Conservation (phyloP, 2,888 invertebrate species). For the Perdita meconis region DNA sequence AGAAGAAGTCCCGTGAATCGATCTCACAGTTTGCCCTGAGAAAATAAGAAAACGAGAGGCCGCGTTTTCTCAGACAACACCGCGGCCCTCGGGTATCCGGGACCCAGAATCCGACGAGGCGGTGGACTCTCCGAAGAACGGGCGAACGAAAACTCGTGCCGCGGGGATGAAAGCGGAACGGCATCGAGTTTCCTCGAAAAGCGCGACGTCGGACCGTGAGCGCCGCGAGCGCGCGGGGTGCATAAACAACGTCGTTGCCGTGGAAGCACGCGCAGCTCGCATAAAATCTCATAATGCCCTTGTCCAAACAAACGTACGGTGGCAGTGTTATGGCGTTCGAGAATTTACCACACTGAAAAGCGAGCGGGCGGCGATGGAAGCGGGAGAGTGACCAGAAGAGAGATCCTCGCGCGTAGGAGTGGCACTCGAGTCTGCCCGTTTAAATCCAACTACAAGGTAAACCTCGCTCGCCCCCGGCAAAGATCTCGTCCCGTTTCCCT, state of each 20-base stretch:
- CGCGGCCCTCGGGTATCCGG: background rate
- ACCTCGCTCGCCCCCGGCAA: constrained; percentile 29
- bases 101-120: background rate
- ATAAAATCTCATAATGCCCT: constrained; percentile 81
- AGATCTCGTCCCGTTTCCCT: constrained; percentile 18
- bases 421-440: constrained; percentile 55
- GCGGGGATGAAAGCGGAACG: constrained; percentile 12
- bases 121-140: no score
- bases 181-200: constrained; percentile 45
- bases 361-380: constrained; percentile 3
- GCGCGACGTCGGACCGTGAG: constrained; percentile 31
- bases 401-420: constrained; percentile 57
- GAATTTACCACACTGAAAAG: constrained; percentile 73
- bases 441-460: constrained; percentile 64
- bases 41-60: constrained; percentile 15
- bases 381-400: constrained; percentile 48
- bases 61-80: constrained; percentile 55
- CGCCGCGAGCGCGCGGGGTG: constrained; percentile 58
- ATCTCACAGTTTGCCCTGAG: constrained; percentile 3
- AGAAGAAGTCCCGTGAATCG: constrained; percentile 18
- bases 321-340: constrained; percentile 72
- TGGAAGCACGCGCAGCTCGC: constrained; percentile 71
- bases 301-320: constrained; percentile 80
- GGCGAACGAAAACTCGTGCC: background rate
- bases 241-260: constrained; percentile 67